Conservation (phyloP, 2,797 vertebrate genomes). For the Ptychobarbus kaznakovi region DNA sequence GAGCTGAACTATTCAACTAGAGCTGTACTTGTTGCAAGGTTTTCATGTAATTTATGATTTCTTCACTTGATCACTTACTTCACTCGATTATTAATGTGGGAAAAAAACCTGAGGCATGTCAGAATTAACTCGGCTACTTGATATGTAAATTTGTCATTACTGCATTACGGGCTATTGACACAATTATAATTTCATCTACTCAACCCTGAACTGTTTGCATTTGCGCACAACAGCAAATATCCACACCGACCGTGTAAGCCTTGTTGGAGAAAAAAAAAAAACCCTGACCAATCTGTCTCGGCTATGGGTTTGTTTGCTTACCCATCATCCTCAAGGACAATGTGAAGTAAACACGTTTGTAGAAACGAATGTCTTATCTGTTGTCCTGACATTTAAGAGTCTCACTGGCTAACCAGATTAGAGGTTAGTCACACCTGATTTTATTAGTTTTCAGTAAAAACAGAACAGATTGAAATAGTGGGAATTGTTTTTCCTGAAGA, state of each 20-base stretch:
- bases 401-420: conserved; percentile 42
- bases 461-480: not conserved
- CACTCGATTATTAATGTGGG: conserved; percentile 29
- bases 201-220: conserved; percentile 55
- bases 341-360: conserved; percentile 48
- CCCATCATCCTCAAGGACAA: conserved; percentile 57
- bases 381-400: conserved; percentile 37
- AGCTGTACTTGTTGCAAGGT: conserved; percentile 3
- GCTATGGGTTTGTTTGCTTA: conserved; percentile 52
- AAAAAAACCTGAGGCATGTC: conserved; percentile 48
- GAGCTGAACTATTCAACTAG: not conserved
- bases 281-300: conserved; percentile 50
- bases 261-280: conserved; percentile 12
- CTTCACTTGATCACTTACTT: conserved; percentile 23
- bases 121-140: conserved; percentile 58
- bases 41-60: conserved; percentile 22
- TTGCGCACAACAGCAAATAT: conserved; percentile 48
- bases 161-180: conserved; percentile 55
- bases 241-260: conserved; percentile 24
- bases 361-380: conserved; percentile 53
- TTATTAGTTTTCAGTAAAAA: conserved; percentile 8
- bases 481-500: not conserved
- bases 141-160: conserved; percentile 60
- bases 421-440: conserved; percentile 39
- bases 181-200: conserved; percentile 64